Evolutionary conservation across 2,797 vertebrate species (phyloP), one percentile per base, ranked within the genome.

Genomic region (Columba guinea): DNA sequence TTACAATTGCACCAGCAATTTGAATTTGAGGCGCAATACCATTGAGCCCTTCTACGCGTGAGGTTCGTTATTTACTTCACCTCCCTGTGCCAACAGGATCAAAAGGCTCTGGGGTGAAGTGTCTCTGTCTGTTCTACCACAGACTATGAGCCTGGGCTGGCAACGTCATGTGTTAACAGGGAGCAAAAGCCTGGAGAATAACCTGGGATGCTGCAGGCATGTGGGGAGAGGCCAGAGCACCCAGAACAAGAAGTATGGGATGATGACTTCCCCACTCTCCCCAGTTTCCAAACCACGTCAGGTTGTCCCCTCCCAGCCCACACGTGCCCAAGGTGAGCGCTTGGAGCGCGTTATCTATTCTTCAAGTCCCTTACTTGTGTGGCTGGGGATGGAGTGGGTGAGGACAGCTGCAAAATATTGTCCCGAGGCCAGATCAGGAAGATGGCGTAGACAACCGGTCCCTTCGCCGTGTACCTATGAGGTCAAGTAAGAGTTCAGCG

Each of bases 401-500:
- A 97, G 68, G 82, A 9, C 23, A 99, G 98, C 18, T 89, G 59
- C 89, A 99, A 53, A 8, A 94, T 23, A 23, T 86, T 84, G 53
- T 96, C 79, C 35, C 7, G 75, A 59, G 99, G 99, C 97, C 98
- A 98, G 34, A 77, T 30, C 39, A 98, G 96, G 63, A 99, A 97
- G 95, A 98, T 98, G 60, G 98, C 99, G 60, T 99, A 99, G 39
- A 99, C 98, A 19, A 56, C 46, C 0, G 83, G n/a, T 30, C 84
- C 98, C 96, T 98, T 99, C 49, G 98, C 98, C 21, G 99, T 99
- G 96, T 99, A 99, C 98, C 99, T 99, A 74, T 9, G 74, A 80
- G 44, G 39, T 39, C 39, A 39, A 48, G 71, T 46, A 90, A 32
- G 71, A 80, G 27, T 16, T 32, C 52, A 74, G 78, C 86, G 44